Conservation (phyloP, 2,113 vertebrate genomes). For the Coracopsis vasa region DNA sequence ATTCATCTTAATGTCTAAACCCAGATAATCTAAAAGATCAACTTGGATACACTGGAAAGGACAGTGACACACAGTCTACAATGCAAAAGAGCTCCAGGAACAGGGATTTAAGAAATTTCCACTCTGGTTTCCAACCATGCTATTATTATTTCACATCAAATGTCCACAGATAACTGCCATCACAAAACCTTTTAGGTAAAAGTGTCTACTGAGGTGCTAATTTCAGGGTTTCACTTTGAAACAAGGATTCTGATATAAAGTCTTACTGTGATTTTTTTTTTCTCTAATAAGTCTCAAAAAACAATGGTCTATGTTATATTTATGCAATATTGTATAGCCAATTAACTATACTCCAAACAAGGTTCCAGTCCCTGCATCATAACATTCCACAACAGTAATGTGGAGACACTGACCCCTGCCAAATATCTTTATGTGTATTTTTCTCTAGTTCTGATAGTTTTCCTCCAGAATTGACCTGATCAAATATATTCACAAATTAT, state of each 20-base stretch:
- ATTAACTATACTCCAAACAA: background rate
- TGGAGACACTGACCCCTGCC: background rate
- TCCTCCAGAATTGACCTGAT: background rate
- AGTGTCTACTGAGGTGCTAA: background rate
- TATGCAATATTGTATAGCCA: background rate
- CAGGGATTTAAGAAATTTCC: background rate
- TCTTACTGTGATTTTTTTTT: background rate
- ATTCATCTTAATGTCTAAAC: background rate
- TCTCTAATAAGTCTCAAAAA: background rate
- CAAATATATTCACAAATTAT: background rate
- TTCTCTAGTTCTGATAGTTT: background rate
- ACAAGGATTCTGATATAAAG: background rate
- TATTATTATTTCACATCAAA: background rate
- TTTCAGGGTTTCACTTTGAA: background rate
- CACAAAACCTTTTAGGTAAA: background rate
- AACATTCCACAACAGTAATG: background rate
- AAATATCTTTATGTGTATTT: background rate
- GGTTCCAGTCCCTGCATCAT: background rate
- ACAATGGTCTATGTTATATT: background rate
- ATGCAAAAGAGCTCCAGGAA: background rate
- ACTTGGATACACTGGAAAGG: background rate
- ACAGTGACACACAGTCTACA: background rate
- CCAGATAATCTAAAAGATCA: background rate
- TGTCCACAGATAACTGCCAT: background rate
- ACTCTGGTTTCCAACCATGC: background rate